Evolutionary conservation across 37 sponge, comb jelly and placozoan species (phyloP).

Genomic region (Oopsacas minuta): DNA sequence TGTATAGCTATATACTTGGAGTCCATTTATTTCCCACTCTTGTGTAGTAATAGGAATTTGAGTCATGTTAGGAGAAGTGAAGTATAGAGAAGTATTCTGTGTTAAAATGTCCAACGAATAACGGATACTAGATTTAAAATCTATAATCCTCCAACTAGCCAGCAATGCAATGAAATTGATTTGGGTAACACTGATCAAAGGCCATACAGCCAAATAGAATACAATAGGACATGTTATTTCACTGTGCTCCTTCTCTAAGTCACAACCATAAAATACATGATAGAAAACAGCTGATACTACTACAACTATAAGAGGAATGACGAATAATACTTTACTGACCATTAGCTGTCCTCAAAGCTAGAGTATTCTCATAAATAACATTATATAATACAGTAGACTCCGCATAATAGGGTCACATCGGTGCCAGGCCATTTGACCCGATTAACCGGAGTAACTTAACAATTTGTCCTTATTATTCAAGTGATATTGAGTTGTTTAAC

Average conservation of each 20-base stretch:
- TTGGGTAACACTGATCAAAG: neutral
- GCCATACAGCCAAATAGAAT: neutral
- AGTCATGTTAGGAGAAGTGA: neutral
- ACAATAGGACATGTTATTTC: neutral
- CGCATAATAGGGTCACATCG: neutral
- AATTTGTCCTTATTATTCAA: no score
- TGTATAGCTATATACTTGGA: neutral
- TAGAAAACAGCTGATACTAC: neutral
- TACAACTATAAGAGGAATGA: neutral
- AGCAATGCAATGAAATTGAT: neutral
- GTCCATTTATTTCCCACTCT: neutral
- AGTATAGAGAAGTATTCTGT: neutral
- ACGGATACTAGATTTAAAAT: neutral
- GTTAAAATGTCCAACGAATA: neutral
- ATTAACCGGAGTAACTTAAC: no score
- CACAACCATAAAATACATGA: neutral
- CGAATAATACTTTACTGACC: neutral
- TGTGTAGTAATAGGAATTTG: neutral
- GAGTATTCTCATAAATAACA: no score
- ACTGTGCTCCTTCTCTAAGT: neutral
- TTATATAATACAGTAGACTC: no score
- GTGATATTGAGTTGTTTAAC: no score
- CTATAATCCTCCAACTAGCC: neutral
- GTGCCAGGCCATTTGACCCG: no score
- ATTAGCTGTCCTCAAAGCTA: no score